phyloP scores from a whole-genome alignment of 2,888 invertebrate species.

The Laothoe populi region DNA sequence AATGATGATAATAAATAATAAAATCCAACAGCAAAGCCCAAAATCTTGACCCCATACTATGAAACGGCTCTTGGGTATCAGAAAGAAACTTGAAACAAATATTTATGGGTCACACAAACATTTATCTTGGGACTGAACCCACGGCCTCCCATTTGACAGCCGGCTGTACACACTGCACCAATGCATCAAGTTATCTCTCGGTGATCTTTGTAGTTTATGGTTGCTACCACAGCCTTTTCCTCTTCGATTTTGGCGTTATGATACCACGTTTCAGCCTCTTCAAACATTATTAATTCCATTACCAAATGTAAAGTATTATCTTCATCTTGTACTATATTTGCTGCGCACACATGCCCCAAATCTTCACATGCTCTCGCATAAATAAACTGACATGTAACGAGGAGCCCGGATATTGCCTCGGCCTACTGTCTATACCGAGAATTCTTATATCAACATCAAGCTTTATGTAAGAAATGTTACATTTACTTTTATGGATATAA shows the following conservation, averaged over 20 bases:
- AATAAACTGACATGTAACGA: slow-evolving; percentile 59
- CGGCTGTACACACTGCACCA: too few species aligned
- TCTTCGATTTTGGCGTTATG: neutral
- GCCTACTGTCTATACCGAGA: slow-evolving; percentile 41
- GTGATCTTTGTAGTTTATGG: too few species aligned
- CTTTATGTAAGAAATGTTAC: neutral
- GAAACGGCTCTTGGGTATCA: too few species aligned
- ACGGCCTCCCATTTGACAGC: too few species aligned
- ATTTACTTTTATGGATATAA: neutral
- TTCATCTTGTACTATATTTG: slow-evolving; percentile 17
- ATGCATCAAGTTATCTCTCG: too few species aligned
- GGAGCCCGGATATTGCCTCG: slow-evolving; percentile 63
- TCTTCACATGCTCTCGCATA: slow-evolving; percentile 57
- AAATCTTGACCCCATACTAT: too few species aligned
- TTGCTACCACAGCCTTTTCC: too few species aligned
- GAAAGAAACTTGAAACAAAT: too few species aligned
- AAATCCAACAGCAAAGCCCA: too few species aligned
- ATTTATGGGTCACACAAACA: too few species aligned
- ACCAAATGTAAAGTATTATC: slow-evolving; percentile 11
- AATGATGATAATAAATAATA: too few species aligned
- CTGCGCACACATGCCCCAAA: slow-evolving; percentile 40
- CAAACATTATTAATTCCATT: neutral
- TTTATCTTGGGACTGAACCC: too few species aligned
- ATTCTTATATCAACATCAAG: neutral
- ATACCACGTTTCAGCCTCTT: neutral